Conservation (phyloP, 2,113 vertebrate genomes). For the Prunella fulvescens region DNA sequence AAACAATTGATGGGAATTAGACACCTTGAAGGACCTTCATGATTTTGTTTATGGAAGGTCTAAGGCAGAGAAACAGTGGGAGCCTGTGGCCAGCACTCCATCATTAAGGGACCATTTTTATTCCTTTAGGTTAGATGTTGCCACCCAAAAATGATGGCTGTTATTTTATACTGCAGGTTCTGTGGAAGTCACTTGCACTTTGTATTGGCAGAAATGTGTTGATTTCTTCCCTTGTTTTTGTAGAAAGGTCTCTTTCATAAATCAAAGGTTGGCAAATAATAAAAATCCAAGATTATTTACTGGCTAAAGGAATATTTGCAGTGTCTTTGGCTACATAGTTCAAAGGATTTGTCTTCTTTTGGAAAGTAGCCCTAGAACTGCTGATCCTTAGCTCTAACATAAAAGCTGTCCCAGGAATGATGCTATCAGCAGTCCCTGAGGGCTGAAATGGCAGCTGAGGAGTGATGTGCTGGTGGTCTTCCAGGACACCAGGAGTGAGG, state of each 20-base stretch:
- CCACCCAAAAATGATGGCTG: not conserved
- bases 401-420: constrained; percentile 32
- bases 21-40: not conserved
- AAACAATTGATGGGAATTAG: not conserved
- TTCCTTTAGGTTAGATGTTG: not conserved
- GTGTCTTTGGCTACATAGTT: constrained; percentile 34
- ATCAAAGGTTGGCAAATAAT: constrained; percentile 28
- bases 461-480: not conserved
- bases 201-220: not conserved
- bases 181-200: not conserved
- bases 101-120: not conserved
- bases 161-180: not conserved
- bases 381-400: constrained; percentile 27
- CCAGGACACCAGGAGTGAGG: not conserved
- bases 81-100: not conserved
- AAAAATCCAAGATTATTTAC: constrained; percentile 5
- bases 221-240: not conserved
- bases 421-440: constrained; percentile 20
- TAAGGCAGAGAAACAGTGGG: not conserved
- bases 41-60: not conserved
- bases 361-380: constrained; percentile 36
- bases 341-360: constrained; percentile 44
- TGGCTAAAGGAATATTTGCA: constrained; percentile 16
- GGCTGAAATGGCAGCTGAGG: constrained; percentile 28
- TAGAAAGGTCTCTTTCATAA: not conserved